phyloP scores from a whole-genome alignment of 92 coral and sea anemone genomes.

The Epizoanthus stellaris region DNA sequence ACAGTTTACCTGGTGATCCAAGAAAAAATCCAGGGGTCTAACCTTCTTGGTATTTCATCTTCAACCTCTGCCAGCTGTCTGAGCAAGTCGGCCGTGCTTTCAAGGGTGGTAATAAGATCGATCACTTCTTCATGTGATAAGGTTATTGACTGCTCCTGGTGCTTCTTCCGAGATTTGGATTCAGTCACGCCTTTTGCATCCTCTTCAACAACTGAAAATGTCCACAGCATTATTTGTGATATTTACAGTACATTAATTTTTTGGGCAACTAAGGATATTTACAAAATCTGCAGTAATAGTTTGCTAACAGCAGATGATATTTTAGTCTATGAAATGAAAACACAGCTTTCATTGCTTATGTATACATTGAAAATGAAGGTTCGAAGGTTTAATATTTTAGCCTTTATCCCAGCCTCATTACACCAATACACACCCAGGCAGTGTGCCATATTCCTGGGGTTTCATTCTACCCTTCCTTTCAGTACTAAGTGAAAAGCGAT shows the following conservation, averaged over 20 bases:
- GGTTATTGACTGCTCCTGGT: conserved; percentile 51
- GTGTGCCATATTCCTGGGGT: neutral
- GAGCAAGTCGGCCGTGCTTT: conserved; percentile 73
- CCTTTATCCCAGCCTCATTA: no score
- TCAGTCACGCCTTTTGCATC: neutral
- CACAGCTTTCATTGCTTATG: no score
- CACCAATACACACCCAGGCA: neutral
- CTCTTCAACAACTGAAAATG: conserved; percentile 17
- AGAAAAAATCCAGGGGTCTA: conserved; percentile 12
- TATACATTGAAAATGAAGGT: no score
- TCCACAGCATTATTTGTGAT: neutral
- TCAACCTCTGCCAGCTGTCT: conserved; percentile 49
- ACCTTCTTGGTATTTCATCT: conserved; percentile 46
- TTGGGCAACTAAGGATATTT: no score
- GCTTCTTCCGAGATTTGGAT: conserved; percentile 18
- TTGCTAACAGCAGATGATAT: no score
- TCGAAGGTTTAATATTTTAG: no score
- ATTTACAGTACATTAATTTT: no score
- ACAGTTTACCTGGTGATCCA: conserved; percentile 14
- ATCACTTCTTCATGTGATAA: conserved; percentile 78
- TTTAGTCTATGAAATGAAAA: no score
- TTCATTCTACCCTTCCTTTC: neutral
- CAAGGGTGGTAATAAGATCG: conserved; percentile 63
- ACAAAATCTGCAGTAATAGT: no score
- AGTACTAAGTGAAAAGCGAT: no score